These are phyloP conservation scores for Miltochrista miniata DNA, from an alignment of 2,888 invertebrate genomes.

Conservation along the genomic window DNA sequence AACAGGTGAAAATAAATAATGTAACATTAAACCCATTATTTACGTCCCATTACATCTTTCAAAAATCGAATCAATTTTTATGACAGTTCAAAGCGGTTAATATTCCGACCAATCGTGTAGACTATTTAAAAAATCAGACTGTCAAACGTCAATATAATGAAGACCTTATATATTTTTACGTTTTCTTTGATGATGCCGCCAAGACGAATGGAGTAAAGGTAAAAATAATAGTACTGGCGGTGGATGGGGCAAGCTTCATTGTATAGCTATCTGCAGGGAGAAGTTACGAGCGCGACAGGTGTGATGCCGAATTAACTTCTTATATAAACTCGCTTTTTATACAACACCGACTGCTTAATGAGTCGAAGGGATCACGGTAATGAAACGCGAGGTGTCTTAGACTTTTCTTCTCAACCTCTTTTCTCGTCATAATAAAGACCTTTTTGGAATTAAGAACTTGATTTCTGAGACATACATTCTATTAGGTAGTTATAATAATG, in stretches of 20 bases:
- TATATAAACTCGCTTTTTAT: slow-evolving; percentile 79
- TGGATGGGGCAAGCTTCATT: slow-evolving; percentile 70
- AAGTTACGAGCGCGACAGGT: slow-evolving; percentile 82
- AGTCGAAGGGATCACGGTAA: slow-evolving; percentile 71
- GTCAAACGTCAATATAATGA: slow-evolving; percentile 74
- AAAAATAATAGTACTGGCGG: slow-evolving; percentile 66
- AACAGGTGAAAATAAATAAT: slow-evolving; percentile 43
- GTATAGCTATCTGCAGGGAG: slow-evolving; percentile 72
- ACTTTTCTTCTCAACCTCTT: slow-evolving; percentile 63
- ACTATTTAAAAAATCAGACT: slow-evolving; percentile 70
- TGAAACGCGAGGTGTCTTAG: slow-evolving; percentile 64
- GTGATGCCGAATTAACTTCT: slow-evolving; percentile 81
- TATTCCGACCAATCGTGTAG: slow-evolving; percentile 55
- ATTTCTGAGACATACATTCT: slow-evolving; percentile 44
- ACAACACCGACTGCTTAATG: slow-evolving; percentile 75
- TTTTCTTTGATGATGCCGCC: slow-evolving; percentile 75
- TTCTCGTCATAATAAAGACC: slow-evolving; percentile 66
- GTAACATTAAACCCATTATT: slow-evolving; percentile 42
- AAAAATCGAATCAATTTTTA: slow-evolving; percentile 47
- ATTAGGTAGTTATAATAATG: slow-evolving; percentile 40
- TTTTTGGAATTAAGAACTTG: slow-evolving; percentile 54
- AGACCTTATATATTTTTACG: slow-evolving; percentile 70
- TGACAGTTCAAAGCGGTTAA: slow-evolving; percentile 46
- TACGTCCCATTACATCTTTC: slow-evolving; percentile 35
- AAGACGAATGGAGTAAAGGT: slow-evolving; percentile 60